phyloP scores from a whole-genome alignment of 2,888 invertebrate genomes.

The Pyralis farinalis region DNA sequence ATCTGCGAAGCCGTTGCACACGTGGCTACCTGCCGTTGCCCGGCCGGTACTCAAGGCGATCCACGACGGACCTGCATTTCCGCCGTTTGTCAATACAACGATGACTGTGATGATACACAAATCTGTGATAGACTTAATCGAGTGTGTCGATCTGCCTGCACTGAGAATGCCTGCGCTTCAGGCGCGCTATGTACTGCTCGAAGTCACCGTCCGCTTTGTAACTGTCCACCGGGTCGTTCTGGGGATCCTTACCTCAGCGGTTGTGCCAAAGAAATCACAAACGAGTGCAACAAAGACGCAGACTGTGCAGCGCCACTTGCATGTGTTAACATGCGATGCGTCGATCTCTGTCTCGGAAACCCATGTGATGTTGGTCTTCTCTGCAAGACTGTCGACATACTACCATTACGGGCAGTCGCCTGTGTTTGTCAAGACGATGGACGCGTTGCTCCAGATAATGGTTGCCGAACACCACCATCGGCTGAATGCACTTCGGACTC shows the following conservation, averaged over 20 bases:
- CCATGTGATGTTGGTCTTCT: slow-evolving; percentile 89
- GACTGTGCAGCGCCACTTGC: slow-evolving; percentile 89
- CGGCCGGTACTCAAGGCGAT: slow-evolving; percentile 91
- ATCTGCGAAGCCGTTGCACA: slow-evolving; percentile 88
- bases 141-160: slow-evolving; percentile 90
- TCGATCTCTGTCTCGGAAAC: slow-evolving; percentile 88
- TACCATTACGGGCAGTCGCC: slow-evolving; percentile 91
- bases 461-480: slow-evolving; percentile 83
- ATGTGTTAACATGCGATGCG: slow-evolving; percentile 88
- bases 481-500: slow-evolving; percentile 86
- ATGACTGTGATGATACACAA: slow-evolving; percentile 92
- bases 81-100: slow-evolving; percentile 92
- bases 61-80: slow-evolving; percentile 90
- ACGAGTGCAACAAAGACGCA: slow-evolving; percentile 87
- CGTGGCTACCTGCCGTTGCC: slow-evolving; percentile 90
- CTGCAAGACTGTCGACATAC: slow-evolving; percentile 88
- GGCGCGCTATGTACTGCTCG: slow-evolving; percentile 88
- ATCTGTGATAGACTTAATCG: slow-evolving; percentile 92
- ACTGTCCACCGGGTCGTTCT: slow-evolving; percentile 86
- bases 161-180: slow-evolving; percentile 89
- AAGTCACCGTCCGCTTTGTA: slow-evolving; percentile 89
- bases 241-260: slow-evolving; percentile 89
- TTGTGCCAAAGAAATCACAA: slow-evolving; percentile 50
- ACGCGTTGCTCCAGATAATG: slow-evolving; percentile 86
- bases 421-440: slow-evolving; percentile 93